phyloP scores from a whole-genome alignment of 1,140 invertebrate species.

The Platorchestia sp. region DNA sequence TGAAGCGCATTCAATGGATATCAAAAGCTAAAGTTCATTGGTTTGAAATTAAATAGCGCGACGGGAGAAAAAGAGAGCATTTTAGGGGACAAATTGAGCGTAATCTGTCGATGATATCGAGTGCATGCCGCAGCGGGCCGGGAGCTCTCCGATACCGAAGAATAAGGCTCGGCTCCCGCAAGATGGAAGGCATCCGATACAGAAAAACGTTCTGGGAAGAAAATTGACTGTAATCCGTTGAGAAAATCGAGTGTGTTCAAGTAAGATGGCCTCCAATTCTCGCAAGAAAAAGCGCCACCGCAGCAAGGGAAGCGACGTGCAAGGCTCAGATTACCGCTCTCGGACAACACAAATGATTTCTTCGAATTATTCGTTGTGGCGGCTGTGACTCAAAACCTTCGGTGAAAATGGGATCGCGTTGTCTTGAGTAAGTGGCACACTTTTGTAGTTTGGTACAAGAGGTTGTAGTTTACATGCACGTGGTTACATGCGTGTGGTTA shows the following conservation, averaged over 20 bases:
- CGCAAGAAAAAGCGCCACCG: background rate
- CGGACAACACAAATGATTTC: too few species aligned
- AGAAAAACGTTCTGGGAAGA: background rate
- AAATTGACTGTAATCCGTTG: conserved; percentile 8
- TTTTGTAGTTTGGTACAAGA: too few species aligned
- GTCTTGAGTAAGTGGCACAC: too few species aligned
- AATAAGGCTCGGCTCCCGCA: background rate
- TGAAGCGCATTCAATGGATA: background rate
- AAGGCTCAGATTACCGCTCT: background rate
- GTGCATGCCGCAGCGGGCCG: background rate
- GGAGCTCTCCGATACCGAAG: background rate
- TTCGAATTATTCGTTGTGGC: too few species aligned
- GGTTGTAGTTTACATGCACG: too few species aligned
- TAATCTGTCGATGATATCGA: conserved; percentile 8
- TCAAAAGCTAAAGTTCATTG: background rate
- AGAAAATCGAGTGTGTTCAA: conserved; percentile 8
- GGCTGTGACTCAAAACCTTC: too few species aligned
- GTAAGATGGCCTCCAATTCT: background rate
- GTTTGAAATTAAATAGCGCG: background rate
- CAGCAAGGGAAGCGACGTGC: too few species aligned
- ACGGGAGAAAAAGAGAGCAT: background rate
- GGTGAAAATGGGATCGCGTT: too few species aligned
- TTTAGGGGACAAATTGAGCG: background rate
- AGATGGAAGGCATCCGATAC: background rate
- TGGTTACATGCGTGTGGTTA: too few species aligned